Conservation (phyloP, 2,113 vertebrate species). For the Hipposideros armiger region DNA sequence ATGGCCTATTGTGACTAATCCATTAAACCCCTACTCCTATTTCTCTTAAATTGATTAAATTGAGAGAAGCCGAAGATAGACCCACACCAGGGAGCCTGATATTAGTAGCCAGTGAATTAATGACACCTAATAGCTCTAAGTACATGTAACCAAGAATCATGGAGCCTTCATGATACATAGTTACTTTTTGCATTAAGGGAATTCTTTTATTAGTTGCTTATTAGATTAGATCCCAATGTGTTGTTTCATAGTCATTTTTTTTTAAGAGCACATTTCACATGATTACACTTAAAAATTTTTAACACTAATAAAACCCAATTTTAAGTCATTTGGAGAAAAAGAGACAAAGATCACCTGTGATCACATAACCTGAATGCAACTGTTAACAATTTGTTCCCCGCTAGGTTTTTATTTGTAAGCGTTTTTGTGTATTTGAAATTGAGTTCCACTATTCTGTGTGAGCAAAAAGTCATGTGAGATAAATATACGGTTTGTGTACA, state of each 20-base stretch:
- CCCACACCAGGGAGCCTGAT: constrained; percentile 43
- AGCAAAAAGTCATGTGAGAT: background rate
- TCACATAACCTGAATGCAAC: background rate
- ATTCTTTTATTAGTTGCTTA: constrained; percentile 21
- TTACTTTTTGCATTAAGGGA: background rate
- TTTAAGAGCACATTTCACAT: background rate
- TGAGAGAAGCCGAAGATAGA: constrained; percentile 80
- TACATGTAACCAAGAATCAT: background rate
- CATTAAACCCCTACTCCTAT: constrained; percentile 83
- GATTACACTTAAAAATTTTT: background rate
- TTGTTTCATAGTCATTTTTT: background rate
- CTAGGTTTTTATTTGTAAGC: background rate
- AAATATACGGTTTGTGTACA: background rate
- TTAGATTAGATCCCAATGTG: background rate
- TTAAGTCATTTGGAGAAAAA: constrained; percentile 32
- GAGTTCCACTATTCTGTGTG: background rate
- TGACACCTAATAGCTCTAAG: constrained; percentile 50
- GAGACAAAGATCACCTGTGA: background rate
- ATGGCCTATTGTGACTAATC: constrained; percentile 89
- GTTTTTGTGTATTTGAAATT: constrained; percentile 12
- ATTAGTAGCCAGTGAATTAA: constrained; percentile 61
- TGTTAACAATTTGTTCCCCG: background rate
- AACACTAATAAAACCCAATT: background rate
- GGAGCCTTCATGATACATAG: background rate
- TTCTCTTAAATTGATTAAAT: constrained; percentile 86